These are phyloP conservation scores for Vesta saturnalis DNA, from an alignment of 2,888 invertebrate genomes.

Conservation along the genomic window DNA sequence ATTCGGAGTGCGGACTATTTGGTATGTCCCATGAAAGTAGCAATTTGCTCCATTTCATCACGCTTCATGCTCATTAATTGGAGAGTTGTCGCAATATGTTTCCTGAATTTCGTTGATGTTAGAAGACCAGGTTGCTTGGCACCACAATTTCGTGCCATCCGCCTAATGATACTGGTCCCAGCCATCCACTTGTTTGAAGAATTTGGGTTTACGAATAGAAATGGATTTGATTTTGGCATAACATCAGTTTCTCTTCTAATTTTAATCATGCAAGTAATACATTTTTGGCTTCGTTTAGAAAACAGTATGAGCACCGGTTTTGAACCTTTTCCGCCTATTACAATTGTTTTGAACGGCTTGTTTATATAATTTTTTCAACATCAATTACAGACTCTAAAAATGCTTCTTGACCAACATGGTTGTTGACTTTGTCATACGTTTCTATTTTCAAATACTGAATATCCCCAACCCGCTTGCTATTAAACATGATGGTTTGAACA, in stretches of 20 bases:
- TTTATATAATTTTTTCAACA: constrained; percentile 32
- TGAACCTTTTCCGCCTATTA: constrained; percentile 33
- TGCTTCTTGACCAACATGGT: constrained; percentile 22
- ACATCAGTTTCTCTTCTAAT: constrained; percentile 33
- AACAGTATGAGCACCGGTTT: constrained; percentile 32
- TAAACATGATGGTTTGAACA: constrained; percentile 24
- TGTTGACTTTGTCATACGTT: constrained; percentile 6
- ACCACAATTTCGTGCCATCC: constrained; percentile 15
- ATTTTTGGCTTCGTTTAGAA: constrained; percentile 30
- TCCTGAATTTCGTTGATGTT: constrained; percentile 30
- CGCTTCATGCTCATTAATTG: constrained; percentile 33
- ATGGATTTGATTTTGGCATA: too few species aligned
- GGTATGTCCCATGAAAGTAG: constrained; percentile 46
- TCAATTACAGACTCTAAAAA: constrained; percentile 30
- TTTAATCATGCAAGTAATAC: constrained; percentile 36
- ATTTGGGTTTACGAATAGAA: too few species aligned
- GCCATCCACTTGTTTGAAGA: background rate
- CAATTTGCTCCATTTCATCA: constrained; percentile 45
- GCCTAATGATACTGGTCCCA: background rate
- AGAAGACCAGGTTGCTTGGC: constrained; percentile 18
- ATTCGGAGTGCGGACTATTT: background rate
- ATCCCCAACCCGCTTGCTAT: constrained; percentile 17
- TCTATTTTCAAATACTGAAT: constrained; percentile 22
- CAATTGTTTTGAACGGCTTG: constrained; percentile 40
- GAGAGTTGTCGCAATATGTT: constrained; percentile 41